Base-by-base conservation (phyloP, 2,113 vertebrate genomes). In the Calidris pygmaea region DNA sequence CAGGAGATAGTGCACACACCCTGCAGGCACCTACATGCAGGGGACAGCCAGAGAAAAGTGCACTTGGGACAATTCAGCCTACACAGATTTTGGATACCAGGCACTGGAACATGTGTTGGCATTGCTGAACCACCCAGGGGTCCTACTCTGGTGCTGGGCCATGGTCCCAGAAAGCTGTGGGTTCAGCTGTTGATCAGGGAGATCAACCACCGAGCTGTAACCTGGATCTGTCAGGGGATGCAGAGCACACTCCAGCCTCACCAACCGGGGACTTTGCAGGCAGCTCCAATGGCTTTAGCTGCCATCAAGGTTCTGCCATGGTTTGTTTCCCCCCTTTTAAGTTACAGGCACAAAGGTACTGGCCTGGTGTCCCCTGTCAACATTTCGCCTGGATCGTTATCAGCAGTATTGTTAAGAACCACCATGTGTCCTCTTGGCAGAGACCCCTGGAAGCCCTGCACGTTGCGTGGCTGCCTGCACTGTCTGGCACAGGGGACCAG, bases 221-320 rank as follows among this genome's bases (percentile, higher is more conserved):
- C 48, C 43, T 30, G 48, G 22, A 47, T n/a, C 35, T 3, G 0
- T 0, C 7, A 6, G 27, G 34, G 9, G 15, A 34, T 4, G 3
- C 1, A 5, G 22, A 74, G 26, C 53, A 35, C 29, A 7, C 6
- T 1, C 41, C 59, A 73, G 5, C 11, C 24, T 34, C 7, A 1
- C 41, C 29, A 32, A 10, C 23, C 1, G 1, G 43, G 9, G 14
- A 14, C 52, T 24, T 37, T 12, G 20, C 67, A 65, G 39, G 47
- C 27, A 32, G 34, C 5, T 78, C 60, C 66, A 34, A 22, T 5
- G 16, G 35, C 82, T 65, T 56, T 35, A 34, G 17, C n/a, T 78
- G 32, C 23, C 55, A n/a, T 48, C 39, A 70, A 21, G n/a, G 13
- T 66, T 80, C 47, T 85, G 26, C 52, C 47, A 20, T 35, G 20